Evolutionary conservation across 2,113 vertebrate species (phyloP), one percentile per base, ranked within the genome.

Genomic region (Echinops telfairi): DNA sequence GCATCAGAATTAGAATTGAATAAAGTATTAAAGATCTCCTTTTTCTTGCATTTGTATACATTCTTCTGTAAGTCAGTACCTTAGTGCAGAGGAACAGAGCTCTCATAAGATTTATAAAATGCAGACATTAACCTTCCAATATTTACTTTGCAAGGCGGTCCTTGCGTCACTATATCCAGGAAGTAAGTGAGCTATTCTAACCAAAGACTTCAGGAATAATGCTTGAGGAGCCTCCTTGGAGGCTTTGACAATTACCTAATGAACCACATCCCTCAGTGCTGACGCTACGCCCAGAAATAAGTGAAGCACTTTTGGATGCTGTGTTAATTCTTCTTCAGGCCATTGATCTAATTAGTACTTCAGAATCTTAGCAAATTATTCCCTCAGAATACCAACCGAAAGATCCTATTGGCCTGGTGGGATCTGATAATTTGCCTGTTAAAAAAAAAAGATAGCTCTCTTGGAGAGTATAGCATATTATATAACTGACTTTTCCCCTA

Each of bases 261-360:
- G n/a, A 87, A 31, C 33, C 19, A 27, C 3, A 73, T 36, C 27
- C 9, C 27, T 33, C 38, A 82, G 27, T 3, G 38, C 25, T 68
- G 85, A 76, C 71, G 75, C 27, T 27, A 82, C 31, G 79, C 60
- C 79, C 58, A 92, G 14, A 36, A 90, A 62, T 79, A 83, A 89
- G 40, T 47, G 40, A 89, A 79, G 36, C 10, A 80, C 58, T 91
- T 89, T 57, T 79, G 64, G 62, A 88, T 80, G 53, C 47, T 62
- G 57, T 57, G 64, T 33, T 95, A 78, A 84, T 80, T 90, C 80
- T 94, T 90, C 38, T 66, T 80, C 27, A 79, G 64, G 23, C 33
- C 38, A 86, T 80, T 91, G 66, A 82, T 22, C 33, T 88, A 89
- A 88, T 94, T 83, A 90, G 87, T 86, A 87, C 85, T 94, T 80